Conservation (phyloP, 1,140 invertebrate species). For the Bicyclus anynana region DNA sequence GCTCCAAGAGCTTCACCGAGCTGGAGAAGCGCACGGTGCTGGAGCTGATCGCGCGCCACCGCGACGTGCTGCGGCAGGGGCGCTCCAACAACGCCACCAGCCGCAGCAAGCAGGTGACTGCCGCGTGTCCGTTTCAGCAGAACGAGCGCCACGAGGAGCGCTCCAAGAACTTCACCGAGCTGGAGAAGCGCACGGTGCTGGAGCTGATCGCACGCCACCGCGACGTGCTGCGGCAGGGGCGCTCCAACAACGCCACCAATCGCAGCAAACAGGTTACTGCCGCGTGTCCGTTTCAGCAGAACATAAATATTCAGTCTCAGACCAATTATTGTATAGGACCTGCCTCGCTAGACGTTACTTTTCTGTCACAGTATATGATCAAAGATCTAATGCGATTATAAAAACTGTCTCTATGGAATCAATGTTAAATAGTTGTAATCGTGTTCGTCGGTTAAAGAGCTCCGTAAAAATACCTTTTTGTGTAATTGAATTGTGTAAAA, state of each 20-base stretch:
- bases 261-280: conserved; percentile 65
- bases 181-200: conserved; percentile 73
- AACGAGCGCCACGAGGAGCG: conserved; percentile 71
- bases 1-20: conserved; percentile 74
- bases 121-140: background rate
- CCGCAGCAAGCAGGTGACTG: conserved; percentile 66
- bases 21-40: conserved; percentile 72
- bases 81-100: conserved; percentile 75
- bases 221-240: conserved; percentile 71
- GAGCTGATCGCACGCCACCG: conserved; percentile 71
- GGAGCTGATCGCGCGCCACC: conserved; percentile 69
- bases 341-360: too few species aligned
- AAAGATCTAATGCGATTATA: too few species aligned
- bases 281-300: too few species aligned
- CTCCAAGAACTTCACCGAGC: conserved; percentile 73
- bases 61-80: conserved; percentile 72
- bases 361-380: too few species aligned
- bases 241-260: conserved; percentile 75
- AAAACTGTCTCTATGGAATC: too few species aligned
- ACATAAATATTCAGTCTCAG: too few species aligned
- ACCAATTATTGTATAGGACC: too few species aligned
- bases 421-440: too few species aligned
- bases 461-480: too few species aligned
- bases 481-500: too few species aligned
- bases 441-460: too few species aligned